Evolutionary conservation across 2,888 invertebrate genomes (phyloP).

Genomic region (Sussaba pulchella): DNA sequence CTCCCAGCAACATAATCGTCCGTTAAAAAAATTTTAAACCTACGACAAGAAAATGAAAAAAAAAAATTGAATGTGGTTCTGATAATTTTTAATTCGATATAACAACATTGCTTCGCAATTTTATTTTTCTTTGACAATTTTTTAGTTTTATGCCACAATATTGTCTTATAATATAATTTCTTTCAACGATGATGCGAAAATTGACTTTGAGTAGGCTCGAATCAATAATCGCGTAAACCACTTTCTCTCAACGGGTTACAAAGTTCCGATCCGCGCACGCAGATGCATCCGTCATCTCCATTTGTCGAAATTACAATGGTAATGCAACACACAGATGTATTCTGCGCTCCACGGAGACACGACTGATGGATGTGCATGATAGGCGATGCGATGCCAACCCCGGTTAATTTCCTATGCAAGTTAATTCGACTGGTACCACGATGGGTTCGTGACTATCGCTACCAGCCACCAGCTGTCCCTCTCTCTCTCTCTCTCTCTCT

Average conservation of each 20-base stretch:
- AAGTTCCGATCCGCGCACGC: not conserved
- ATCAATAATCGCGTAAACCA: not conserved
- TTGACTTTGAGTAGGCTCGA: not conserved
- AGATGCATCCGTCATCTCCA: conserved; percentile 34
- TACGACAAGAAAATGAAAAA: no score
- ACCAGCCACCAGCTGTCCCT: conserved; percentile 27
- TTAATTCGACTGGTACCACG: conserved; percentile 66
- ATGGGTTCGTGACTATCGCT: conserved; percentile 64
- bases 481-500: conserved; percentile 16
- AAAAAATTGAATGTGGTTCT: no score
- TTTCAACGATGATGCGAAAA: not conserved
- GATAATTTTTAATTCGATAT: no score
- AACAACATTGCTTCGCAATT: no score
- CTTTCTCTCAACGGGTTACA: not conserved
- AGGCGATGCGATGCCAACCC: conserved; percentile 43
- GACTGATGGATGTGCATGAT: conserved; percentile 45
- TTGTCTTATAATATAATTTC: not conserved
- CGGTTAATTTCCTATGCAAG: conserved; percentile 63
- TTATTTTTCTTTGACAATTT: no score
- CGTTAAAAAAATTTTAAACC: no score
- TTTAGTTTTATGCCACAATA: no score
- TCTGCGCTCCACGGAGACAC: conserved; percentile 22
- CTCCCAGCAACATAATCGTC: no score
- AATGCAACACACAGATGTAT: conserved; percentile 3
- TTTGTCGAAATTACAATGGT: conserved; percentile 42